Conservation (phyloP, 2,797 vertebrate species). For the Chloroceryle amazona region DNA sequence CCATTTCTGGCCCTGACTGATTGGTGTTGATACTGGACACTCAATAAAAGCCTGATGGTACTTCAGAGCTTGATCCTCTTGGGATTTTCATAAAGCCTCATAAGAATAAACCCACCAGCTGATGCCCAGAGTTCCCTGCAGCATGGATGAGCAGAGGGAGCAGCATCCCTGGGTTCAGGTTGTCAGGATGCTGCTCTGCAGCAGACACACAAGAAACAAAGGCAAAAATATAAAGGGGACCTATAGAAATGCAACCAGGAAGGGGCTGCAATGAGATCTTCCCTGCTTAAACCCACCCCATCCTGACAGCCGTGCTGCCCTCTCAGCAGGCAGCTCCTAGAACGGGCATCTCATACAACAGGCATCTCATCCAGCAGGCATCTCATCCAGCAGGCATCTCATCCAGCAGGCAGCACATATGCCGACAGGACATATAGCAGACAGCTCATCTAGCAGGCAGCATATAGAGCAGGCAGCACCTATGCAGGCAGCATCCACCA, state of each 20-base stretch:
- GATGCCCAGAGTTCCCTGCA: neutral
- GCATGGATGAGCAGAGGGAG: neutral
- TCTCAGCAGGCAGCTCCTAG: neutral
- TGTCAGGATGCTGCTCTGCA: accelerated
- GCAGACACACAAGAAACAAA: neutral
- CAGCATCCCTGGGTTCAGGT: neutral
- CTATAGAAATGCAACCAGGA: accelerated
- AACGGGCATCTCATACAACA: too few species aligned
- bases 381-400: too few species aligned
- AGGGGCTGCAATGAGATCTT: neutral
- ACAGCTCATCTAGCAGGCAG: neutral
- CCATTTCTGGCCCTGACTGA: neutral
- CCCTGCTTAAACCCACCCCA: too few species aligned
- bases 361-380: too few species aligned
- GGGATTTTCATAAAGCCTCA: neutral
- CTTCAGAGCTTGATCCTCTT: neutral
- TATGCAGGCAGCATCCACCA: neutral
- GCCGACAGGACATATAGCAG: neutral
- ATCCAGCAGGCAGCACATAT: too few species aligned
- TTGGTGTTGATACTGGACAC: accelerated
- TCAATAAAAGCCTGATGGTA: neutral
- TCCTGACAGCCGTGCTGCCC: neutral
- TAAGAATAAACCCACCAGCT: accelerated
- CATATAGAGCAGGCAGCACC: neutral
- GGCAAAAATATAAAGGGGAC: neutral